A percentile compares a stretch with the other conserved stretches of the same genome.
phyloP scores from a whole-genome alignment of 2,888 invertebrate species.

The Candidula unifasciata region DNA sequence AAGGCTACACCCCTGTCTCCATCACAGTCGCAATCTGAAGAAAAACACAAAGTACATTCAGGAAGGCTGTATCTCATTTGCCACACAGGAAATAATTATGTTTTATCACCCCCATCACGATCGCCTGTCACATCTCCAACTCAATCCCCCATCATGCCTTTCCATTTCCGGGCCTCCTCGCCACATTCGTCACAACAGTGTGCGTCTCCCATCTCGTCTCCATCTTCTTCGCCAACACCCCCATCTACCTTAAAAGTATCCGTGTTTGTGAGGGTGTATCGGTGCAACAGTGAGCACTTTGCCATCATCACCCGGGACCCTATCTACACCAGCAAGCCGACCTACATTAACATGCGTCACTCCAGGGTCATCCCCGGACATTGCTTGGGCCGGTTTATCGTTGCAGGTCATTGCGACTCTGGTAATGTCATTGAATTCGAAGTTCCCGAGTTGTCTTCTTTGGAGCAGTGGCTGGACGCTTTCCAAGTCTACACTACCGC shows the following conservation, averaged over 20 bases:
- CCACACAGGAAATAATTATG: conserved; percentile 28
- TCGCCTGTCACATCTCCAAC: conserved; percentile 11
- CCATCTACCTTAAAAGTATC: conserved; percentile 30
- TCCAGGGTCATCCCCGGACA: conserved; percentile 47
- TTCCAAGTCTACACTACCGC: conserved; percentile 44
- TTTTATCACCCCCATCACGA: not conserved
- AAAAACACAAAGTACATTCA: conserved; percentile 45
- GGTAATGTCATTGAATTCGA: conserved; percentile 48
- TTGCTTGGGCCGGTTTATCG: conserved; percentile 44
- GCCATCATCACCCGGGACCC: conserved; percentile 47
- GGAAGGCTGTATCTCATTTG: conserved; percentile 48
- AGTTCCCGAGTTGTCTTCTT: conserved; percentile 38
- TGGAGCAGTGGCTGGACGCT: conserved; percentile 49
- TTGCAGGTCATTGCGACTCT: conserved; percentile 45
- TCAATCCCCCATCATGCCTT: not conserved
- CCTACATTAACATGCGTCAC: conserved; percentile 48
- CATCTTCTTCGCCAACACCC: conserved; percentile 22
- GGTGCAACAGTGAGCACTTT: conserved; percentile 48
- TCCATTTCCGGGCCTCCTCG: not conserved
- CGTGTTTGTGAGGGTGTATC: conserved; percentile 45
- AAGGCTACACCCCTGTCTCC: not conserved
- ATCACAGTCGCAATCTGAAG: conserved; percentile 5
- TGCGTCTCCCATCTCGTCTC: conserved; percentile 6
- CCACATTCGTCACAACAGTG: not conserved
- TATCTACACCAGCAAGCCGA: conserved; percentile 39